phyloP scores from a whole-genome alignment of 2,113 vertebrate genomes.

The Melanerpes formicivorus region DNA sequence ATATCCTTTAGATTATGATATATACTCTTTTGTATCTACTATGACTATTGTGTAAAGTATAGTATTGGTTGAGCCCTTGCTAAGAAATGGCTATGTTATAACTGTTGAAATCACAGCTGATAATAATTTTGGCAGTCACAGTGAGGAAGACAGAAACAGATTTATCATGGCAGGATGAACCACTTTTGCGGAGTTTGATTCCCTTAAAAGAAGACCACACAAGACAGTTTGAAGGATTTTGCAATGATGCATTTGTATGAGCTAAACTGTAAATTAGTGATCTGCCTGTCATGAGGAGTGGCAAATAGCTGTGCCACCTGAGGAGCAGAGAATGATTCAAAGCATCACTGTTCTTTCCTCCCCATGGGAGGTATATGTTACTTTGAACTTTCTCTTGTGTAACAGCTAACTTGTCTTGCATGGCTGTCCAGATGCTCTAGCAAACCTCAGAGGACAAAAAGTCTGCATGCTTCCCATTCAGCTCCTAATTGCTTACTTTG shows the following conservation, averaged over 20 bases:
- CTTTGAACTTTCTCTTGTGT: conserved; percentile 4
- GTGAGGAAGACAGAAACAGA: neutral
- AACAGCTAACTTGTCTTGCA: neutral
- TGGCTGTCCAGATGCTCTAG: conserved; percentile 22
- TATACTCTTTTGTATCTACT: neutral
- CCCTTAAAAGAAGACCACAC: neutral
- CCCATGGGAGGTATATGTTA: neutral
- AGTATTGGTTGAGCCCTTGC: neutral
- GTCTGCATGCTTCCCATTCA: neutral
- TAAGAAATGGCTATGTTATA: neutral
- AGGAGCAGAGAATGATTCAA: neutral
- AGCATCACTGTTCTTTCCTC: neutral
- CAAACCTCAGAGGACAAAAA: neutral
- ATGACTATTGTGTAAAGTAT: neutral
- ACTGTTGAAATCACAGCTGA: neutral
- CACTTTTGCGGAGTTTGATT: neutral
- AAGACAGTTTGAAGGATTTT: neutral
- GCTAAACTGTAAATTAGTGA: neutral
- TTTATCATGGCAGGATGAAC: neutral
- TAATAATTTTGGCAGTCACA: neutral
- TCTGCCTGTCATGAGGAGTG: neutral
- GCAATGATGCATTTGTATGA: neutral
- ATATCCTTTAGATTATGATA: neutral
- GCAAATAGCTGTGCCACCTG: neutral
- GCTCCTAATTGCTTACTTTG: neutral